Evolutionary conservation across 1,140 invertebrate genomes (phyloP), one percentile per base, ranked within the genome.

Genomic region (Psilanteris sp.): DNA sequence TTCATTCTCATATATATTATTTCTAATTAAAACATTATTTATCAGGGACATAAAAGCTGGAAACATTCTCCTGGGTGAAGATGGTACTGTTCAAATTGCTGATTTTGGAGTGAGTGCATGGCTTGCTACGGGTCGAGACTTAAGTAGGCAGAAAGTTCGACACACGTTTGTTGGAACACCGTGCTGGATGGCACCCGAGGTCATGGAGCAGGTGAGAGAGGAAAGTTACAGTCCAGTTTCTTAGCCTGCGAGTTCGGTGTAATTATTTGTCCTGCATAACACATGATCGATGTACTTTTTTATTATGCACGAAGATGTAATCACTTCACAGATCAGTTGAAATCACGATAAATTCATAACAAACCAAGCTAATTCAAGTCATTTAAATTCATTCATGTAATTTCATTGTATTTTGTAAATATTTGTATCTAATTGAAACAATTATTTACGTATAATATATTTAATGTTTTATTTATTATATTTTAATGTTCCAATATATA

Each of bases 101-200:
- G 96, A 98, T 87, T 97, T 98, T 81, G 96, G 96, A 68, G 96
- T 97, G 0, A 96, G 95, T 61, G 95, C 96, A 2, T 96, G 97
- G 97, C 83, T 98, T 79, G 95, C 96, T 52, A 95, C 97, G 13
- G 93, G 96, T 57, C 89, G 96, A 78, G 93, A 99, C 90, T 81
- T 98, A 79, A 95, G 94, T n/a, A 90, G 97, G 4, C 97, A 99
- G 87, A 97, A 97, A 39, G 44, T 48, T 15, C 27, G 44, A 11
- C 97, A 99, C 81, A 99, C 97, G 0, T 99, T 99, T 89, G 97
- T 99, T 2, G 97, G 97, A 4, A 98, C 97, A 3, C 96, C 98
- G 0, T 99, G 98, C 85, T 99, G 97, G 97, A 99, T 99, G 98
- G 98, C 98, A n/a, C 98, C 98, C 6, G 98, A 99, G 91, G 97